A percentile compares a stretch with the other conserved stretches of the same genome.
Conservation (phyloP, 2,113 vertebrate species). For the Gasterosteus nipponicus region DNA sequence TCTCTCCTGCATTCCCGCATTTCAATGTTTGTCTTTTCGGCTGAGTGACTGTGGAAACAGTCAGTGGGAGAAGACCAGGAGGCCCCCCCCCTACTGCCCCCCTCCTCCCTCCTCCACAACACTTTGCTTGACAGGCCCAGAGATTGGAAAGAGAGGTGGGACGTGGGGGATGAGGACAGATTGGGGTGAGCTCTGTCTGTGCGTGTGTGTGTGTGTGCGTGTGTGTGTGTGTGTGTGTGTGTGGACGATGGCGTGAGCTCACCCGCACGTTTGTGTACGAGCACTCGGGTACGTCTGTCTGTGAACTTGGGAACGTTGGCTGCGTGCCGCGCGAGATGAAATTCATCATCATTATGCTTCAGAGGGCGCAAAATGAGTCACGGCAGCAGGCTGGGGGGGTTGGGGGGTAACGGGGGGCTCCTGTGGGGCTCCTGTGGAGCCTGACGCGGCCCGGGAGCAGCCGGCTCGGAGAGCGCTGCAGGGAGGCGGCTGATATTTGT, state of each 20-base stretch:
- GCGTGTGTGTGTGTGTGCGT: constrained; percentile 8
- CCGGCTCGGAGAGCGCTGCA: constrained; percentile 25
- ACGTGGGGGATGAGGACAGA: constrained; percentile 12
- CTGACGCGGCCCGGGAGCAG: constrained; percentile 31
- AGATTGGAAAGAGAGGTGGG: constrained; percentile 32
- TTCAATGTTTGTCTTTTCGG: constrained; percentile 20
- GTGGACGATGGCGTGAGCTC: constrained; percentile 3
- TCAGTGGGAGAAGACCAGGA: constrained; percentile 28
- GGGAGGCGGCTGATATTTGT: constrained; percentile 39
- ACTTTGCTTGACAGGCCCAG: constrained; percentile 39
- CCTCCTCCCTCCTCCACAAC: constrained; percentile 15
- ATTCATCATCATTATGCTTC: constrained; percentile 58
- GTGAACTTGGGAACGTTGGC: constrained; percentile 46
- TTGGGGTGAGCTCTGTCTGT: constrained; percentile 18
- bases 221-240: constrained; percentile 4
- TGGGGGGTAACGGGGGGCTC: neutral
- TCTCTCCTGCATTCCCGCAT: constrained; percentile 2
- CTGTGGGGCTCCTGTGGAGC: constrained; percentile 38
- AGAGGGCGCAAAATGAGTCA: constrained; percentile 69
- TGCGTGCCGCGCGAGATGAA: constrained; percentile 58
- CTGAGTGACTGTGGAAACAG: constrained; percentile 55
- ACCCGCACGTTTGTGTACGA: constrained; percentile 21
- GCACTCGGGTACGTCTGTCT: neutral
- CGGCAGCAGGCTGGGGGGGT: constrained; percentile 42
- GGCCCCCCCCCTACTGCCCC: neutral